These are phyloP conservation scores for Tinamus major DNA, from an alignment of 2,797 vertebrate species.

Conservation along the genomic window DNA sequence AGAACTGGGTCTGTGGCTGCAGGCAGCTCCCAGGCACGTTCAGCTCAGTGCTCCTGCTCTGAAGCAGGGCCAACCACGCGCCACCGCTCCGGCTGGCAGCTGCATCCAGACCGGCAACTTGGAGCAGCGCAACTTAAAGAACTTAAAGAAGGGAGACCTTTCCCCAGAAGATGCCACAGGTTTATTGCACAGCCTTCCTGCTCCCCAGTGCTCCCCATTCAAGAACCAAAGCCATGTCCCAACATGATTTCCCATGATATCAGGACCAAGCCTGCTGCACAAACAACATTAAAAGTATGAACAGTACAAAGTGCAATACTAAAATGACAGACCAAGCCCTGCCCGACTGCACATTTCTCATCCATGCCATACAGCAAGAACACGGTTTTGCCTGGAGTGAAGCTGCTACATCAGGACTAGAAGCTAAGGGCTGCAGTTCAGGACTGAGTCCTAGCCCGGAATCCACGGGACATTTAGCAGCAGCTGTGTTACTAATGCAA, in stretches of 20 bases:
- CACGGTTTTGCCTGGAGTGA: not conserved
- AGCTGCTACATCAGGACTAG: not conserved
- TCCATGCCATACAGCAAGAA: not conserved
- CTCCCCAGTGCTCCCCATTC: not conserved
- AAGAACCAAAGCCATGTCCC: not conserved
- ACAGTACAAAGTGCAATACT: conserved; percentile 63
- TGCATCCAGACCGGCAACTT: not conserved
- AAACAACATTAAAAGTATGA: conserved; percentile 56
- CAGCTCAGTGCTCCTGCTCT: not conserved
- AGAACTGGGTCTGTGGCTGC: not conserved
- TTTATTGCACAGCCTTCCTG: not conserved
- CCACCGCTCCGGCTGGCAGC: not conserved
- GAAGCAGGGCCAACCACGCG: not conserved
- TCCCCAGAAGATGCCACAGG: not conserved
- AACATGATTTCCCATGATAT: conserved; percentile 30
- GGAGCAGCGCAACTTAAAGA: not conserved
- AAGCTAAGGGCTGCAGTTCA: not conserved
- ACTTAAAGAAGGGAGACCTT: not conserved
- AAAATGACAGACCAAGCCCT: conserved; percentile 37
- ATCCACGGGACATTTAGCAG: not conserved
- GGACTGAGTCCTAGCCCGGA: not conserved
- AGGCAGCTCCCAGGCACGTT: not conserved
- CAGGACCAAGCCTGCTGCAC: conserved; percentile 61
- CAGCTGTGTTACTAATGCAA: not conserved
- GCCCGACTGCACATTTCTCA: not conserved